Conservation (phyloP, 2,113 vertebrate species). For the Hippocampus comes region DNA sequence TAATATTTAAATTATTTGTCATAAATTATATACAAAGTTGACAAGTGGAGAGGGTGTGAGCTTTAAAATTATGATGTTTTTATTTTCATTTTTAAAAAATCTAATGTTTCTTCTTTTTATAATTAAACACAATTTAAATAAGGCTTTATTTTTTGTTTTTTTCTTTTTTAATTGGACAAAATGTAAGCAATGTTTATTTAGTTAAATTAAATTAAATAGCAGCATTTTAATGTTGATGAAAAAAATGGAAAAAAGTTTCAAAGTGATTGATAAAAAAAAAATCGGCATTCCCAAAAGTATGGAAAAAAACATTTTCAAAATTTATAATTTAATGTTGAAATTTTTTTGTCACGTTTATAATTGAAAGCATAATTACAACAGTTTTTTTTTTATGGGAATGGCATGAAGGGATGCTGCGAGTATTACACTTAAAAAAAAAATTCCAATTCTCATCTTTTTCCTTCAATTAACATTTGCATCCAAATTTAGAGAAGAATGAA, state of each 20-base stretch:
- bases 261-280: not conserved
- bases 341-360: too few species aligned
- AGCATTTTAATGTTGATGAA: not conserved
- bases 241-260: not conserved
- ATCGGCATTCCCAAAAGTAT: too few species aligned
- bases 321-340: not conserved
- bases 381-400: not conserved
- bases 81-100: not conserved
- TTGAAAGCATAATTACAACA: too few species aligned
- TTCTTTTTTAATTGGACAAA: not conserved
- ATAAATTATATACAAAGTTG: not conserved
- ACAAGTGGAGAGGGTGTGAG: not conserved
- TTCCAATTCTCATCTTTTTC: not conserved
- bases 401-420: not conserved
- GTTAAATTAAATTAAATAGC: too few species aligned
- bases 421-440: not conserved
- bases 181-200: not conserved
- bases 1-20: not conserved
- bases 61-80: not conserved
- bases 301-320: not conserved
- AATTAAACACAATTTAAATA: not conserved
- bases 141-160: not conserved
- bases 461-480: not conserved
- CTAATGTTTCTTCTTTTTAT: not conserved
- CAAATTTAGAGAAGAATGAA: not conserved